Percentiles rank a stretch among this genome's conserved stretches.
phyloP scores from a whole-genome alignment of 2,888 invertebrate species.

The Petrolisthes cinctipes region DNA sequence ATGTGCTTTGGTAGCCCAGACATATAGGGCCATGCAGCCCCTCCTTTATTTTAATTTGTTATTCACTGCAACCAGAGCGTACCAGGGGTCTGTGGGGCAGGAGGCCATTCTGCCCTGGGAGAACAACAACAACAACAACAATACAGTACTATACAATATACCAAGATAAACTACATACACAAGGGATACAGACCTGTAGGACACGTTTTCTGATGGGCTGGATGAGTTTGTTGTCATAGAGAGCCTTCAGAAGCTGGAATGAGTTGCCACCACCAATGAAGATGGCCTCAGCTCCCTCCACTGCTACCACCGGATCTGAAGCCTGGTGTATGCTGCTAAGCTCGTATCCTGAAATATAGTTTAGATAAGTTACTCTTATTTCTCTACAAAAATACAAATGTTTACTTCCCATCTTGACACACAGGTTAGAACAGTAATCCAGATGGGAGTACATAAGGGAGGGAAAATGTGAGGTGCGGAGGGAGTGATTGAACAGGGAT shows the following conservation, averaged over 20 bases:
- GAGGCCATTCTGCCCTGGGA: too few species aligned
- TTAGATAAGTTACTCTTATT: too few species aligned
- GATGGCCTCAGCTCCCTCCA: conserved; percentile 78
- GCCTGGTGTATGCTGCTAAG: conserved; percentile 77
- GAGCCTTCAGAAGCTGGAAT: conserved; percentile 78
- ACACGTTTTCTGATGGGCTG: conserved; percentile 77
- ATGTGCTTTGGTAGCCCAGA: too few species aligned
- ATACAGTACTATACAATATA: background rate
- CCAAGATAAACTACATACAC: too few species aligned
- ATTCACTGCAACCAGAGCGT: background rate
- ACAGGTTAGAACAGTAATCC: too few species aligned
- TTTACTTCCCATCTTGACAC: too few species aligned
- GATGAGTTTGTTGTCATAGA: conserved; percentile 79
- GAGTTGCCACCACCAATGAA: conserved; percentile 88
- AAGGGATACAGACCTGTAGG: conserved; percentile 68
- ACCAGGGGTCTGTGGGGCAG: too few species aligned
- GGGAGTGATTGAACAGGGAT: too few species aligned
- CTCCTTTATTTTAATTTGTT: background rate
- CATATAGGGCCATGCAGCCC: too few species aligned
- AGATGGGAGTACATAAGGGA: too few species aligned
- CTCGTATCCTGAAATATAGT: conserved; percentile 71
- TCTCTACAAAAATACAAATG: too few species aligned
- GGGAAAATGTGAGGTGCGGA: too few species aligned
- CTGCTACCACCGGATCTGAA: conserved; percentile 74
- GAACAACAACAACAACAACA: background rate